These are phyloP conservation scores for Rynchops niger DNA, from an alignment of 2,113 vertebrate species.

Conservation along the genomic window DNA sequence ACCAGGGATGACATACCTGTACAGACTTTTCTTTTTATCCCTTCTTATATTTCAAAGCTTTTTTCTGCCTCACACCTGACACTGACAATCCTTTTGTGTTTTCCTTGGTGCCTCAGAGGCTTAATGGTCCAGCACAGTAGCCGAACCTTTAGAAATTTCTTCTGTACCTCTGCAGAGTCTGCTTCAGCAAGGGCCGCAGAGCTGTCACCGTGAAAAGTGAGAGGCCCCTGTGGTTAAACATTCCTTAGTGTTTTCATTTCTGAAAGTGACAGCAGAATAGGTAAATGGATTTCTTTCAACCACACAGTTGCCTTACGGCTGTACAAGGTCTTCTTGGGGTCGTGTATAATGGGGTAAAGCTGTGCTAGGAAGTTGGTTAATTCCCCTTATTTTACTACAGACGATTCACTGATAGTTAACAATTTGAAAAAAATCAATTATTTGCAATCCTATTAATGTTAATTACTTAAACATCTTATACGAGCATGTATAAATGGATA, in stretches of 20 bases:
- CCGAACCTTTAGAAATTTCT: constrained; percentile 37
- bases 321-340: neutral
- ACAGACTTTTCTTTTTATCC: constrained; percentile 55
- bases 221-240: neutral
- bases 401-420: neutral
- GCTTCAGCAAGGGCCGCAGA: neutral
- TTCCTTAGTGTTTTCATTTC: constrained; percentile 7
- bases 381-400: neutral
- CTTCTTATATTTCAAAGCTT: constrained; percentile 54
- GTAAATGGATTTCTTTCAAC: constrained; percentile 9
- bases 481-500: neutral
- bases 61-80: constrained; percentile 55
- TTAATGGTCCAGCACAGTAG: constrained; percentile 44
- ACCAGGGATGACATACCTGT: neutral
- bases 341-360: neutral
- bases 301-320: neutral
- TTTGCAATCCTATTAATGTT: neutral
- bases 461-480: neutral
- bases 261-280: neutral
- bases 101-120: constrained; percentile 39
- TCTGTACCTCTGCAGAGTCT: neutral
- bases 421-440: neutral
- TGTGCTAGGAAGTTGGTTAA: neutral
- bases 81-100: constrained; percentile 57
- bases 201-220: neutral